Evolutionary conservation across 1,140 invertebrate genomes (phyloP), one percentile per base, ranked within the genome.

Genomic region (Cotesia chilonis): DNA sequence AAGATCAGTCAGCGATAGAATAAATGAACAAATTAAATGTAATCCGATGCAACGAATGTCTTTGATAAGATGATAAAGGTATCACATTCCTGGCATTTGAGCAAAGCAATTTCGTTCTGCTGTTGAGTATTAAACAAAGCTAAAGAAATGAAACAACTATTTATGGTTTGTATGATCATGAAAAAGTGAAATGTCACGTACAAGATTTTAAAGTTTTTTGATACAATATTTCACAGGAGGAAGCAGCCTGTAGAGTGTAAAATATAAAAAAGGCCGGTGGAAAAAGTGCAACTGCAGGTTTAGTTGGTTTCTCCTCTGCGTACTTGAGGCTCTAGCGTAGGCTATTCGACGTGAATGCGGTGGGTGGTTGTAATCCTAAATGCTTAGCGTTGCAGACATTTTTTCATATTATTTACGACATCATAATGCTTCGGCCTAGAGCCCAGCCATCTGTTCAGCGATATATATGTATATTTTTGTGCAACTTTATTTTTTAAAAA

Each of bases 391-490:
- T 47, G 64, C 72, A 75, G 68, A 71, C 64, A 76, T 75, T 72
- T 72, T 76, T 57, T 52, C 67, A 51, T 74, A 74, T 77, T 77
- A 77, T 76, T 77, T 76, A 77, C 63, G 70, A 69, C 65, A 61
- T 57, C 35, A 60, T 74, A 71, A 71, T 74, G 61, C 71, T 67
- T 36, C 70, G 55, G 35, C 37, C 71, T 35, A 67, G 52, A 35
- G 70, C 28, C 54, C 5, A 5, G 36, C 35, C 37, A 57, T 14
- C 12, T 71, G 68, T 59, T 52, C 70, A 12, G 28, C 54, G 17
- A 57, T 37, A 41, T 51, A 12, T 38, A 10, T 71, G n/a, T 54
- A 10, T 60, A 47, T 72, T 68, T 36, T 68, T 68, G 38, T 65
- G 41, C 28, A 28, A 28, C 28, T 28, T 28, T 28, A 54, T 14